Evolutionary conservation across 2,113 vertebrate genomes (phyloP).

Genomic region (Hassar affinis): DNA sequence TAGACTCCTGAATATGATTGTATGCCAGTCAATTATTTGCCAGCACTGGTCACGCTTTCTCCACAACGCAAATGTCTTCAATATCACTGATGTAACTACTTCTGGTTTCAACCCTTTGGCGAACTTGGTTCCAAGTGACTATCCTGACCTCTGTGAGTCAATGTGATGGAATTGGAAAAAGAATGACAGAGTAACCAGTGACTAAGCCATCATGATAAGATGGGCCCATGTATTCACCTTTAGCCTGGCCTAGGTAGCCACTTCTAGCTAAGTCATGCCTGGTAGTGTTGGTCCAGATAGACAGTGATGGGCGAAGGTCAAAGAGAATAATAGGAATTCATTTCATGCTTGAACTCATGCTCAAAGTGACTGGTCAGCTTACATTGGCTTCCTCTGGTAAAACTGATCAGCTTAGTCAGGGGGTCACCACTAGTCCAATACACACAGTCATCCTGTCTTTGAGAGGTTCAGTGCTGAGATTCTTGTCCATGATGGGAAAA

Average conservation of each 20-base stretch:
- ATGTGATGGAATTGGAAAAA: constrained; percentile 23
- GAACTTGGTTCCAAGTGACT: constrained; percentile 52
- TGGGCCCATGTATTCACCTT: constrained; percentile 60
- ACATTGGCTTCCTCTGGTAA: background rate
- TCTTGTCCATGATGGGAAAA: background rate
- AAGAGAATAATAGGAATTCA: constrained; percentile 53
- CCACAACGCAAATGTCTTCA: constrained; percentile 29
- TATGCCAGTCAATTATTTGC: constrained; percentile 32
- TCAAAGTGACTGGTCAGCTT: background rate
- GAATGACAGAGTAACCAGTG: constrained; percentile 26
- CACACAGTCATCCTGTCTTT: background rate
- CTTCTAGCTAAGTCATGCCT: constrained; percentile 33
- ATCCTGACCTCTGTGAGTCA: constrained; percentile 26
- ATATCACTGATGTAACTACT: constrained; percentile 63
- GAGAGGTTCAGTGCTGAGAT: background rate
- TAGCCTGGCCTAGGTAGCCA: constrained; percentile 69
- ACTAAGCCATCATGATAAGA: constrained; percentile 24
- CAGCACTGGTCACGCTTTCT: constrained; percentile 13
- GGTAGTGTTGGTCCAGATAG: constrained; percentile 44
- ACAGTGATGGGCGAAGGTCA: constrained; percentile 59
- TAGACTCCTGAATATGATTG: background rate
- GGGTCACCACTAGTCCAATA: background rate
- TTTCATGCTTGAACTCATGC: constrained; percentile 54
- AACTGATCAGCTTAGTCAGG: background rate
- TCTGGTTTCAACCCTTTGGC: constrained; percentile 67